Conservation (phyloP, 2,888 invertebrate genomes). For the Nomada lathburiana region DNA sequence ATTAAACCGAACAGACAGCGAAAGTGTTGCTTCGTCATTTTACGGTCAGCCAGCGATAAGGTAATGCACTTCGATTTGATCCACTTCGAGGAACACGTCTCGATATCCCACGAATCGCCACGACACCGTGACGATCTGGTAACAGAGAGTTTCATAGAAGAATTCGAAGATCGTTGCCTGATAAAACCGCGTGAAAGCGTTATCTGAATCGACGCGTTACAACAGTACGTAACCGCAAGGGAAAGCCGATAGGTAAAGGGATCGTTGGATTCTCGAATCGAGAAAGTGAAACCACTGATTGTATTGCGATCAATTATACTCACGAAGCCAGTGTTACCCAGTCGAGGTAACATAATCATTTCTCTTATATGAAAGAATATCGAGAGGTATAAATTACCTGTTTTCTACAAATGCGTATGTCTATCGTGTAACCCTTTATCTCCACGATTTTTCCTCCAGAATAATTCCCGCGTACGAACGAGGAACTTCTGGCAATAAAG, state of each 20-base stretch:
- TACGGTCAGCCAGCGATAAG: constrained; percentile 43
- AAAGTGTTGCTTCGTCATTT: constrained; percentile 54
- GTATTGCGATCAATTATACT: too few species aligned
- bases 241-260: too few species aligned
- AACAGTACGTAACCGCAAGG: background rate
- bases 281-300: background rate
- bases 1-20: constrained; percentile 18
- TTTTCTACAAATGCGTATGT: too few species aligned
- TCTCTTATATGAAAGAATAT: too few species aligned
- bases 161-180: constrained; percentile 25
- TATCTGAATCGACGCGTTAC: constrained; percentile 20
- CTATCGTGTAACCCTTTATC: too few species aligned
- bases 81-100: constrained; percentile 14
- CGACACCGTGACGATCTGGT: constrained; percentile 14
- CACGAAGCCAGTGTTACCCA: too few species aligned
- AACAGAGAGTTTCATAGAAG: constrained; percentile 4
- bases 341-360: too few species aligned
- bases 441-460: too few species aligned
- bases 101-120: background rate
- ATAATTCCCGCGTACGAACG: too few species aligned
- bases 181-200: constrained; percentile 1
- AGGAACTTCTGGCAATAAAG: too few species aligned
- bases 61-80: constrained; percentile 38
- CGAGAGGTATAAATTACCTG: too few species aligned
- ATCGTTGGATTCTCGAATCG: background rate